Evolutionary conservation across 2,888 invertebrate species (phyloP).

Genomic region (Asteroscopus sphinx): DNA sequence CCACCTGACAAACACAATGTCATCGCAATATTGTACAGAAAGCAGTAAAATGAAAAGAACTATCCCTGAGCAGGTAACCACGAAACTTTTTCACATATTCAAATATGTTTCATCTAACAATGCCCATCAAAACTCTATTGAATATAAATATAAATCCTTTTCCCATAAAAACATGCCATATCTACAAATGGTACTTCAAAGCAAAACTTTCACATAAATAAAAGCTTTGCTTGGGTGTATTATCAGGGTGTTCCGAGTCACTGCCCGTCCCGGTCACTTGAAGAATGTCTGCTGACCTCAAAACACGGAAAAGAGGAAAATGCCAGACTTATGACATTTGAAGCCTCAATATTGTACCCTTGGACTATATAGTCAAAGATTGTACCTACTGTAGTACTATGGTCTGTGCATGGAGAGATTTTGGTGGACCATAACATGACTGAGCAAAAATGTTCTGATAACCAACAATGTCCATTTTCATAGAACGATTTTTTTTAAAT

Average conservation of each 20-base stretch:
- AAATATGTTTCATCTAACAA: slow-evolving; percentile 28
- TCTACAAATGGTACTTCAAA: slow-evolving; percentile 8
- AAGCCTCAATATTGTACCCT: neutral
- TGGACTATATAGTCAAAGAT: too few species aligned
- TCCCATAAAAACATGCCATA: slow-evolving; percentile 13
- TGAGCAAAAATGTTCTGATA: too few species aligned
- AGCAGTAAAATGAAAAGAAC: too few species aligned
- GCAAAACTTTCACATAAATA: slow-evolving; percentile 6
- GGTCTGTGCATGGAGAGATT: too few species aligned
- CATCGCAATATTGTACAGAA: too few species aligned
- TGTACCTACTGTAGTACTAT: too few species aligned
- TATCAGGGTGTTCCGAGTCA: slow-evolving; percentile 9
- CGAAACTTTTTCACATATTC: too few species aligned
- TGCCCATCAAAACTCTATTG: slow-evolving; percentile 29
- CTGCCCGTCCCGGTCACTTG: neutral
- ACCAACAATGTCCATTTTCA: too few species aligned
- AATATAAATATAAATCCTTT: slow-evolving; percentile 31
- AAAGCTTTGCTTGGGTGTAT: neutral
- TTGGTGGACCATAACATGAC: too few species aligned
- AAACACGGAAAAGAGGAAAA: neutral
- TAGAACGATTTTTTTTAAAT: too few species aligned
- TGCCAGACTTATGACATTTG: neutral
- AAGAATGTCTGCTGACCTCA: neutral
- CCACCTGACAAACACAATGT: too few species aligned
- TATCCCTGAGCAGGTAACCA: too few species aligned